Evolutionary conservation across 2,797 vertebrate genomes (phyloP).

Genomic region (Labeo calbasu): DNA sequence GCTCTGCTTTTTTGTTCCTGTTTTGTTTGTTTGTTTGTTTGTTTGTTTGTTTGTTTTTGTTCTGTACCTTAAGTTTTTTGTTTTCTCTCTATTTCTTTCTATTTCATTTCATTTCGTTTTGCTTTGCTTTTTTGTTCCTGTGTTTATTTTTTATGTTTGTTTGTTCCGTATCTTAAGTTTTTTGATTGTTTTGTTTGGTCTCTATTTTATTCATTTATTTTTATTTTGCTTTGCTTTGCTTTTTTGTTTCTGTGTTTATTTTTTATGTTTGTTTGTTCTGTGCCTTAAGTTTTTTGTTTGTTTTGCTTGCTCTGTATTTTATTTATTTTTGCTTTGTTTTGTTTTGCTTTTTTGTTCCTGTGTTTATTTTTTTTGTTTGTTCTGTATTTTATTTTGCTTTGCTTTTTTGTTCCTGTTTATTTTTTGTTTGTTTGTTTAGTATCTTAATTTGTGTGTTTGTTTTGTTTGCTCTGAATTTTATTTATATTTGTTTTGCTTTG

Average conservation of each 20-base stretch:
- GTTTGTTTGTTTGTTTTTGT: too few species aligned
- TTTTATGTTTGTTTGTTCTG: neutral
- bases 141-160: too few species aligned
- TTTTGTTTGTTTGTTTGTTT: too few species aligned
- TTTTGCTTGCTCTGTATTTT: neutral
- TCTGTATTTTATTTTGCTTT: too few species aligned
- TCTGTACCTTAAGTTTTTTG: too few species aligned
- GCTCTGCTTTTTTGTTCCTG: neutral
- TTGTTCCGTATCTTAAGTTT: too few species aligned
- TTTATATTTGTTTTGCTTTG: neutral
- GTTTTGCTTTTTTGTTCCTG: neutral
- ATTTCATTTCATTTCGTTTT: too few species aligned
- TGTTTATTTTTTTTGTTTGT: too few species aligned
- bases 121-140: too few species aligned
- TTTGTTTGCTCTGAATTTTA: neutral
- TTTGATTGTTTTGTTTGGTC: too few species aligned
- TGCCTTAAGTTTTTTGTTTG: neutral
- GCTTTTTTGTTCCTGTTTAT: too few species aligned
- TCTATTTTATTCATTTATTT: neutral
- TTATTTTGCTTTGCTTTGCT: neutral
- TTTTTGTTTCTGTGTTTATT: neutral
- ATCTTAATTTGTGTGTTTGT: neutral
- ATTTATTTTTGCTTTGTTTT: neutral
- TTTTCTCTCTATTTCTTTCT: too few species aligned
- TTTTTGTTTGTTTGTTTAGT: neutral